phyloP scores from a whole-genome alignment of 2,113 vertebrate species.

The cattle (Bos taurus) region ARS-UCD2.0 NC_037333.1:102720501-102721000 shows the following conservation, averaged over 20 bases:
- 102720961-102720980: fast-evolving
- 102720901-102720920: not conserved
- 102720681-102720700: not conserved
- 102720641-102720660: not conserved
- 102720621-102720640: fast-evolving
- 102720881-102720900: not conserved
- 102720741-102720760: not conserved
- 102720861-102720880: not conserved
- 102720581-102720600: not conserved
- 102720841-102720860: too few relatives aligned
- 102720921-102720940: not conserved
- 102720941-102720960: not conserved
- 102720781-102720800: not conserved
- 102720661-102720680: not conserved
- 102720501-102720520: not conserved
- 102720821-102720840: not conserved
- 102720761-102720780: not conserved
- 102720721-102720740: not conserved
- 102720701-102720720: not conserved
- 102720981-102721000: not conserved
- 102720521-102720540: not conserved
- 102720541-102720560: not conserved
- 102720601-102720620: not conserved
- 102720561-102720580: not conserved
- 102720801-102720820: not conserved